A percentile compares a stretch with the other conserved stretches of the same genome.
Conservation (phyloP, 2,797 vertebrate genomes). For the Paedocypris micromegethes region DNA sequence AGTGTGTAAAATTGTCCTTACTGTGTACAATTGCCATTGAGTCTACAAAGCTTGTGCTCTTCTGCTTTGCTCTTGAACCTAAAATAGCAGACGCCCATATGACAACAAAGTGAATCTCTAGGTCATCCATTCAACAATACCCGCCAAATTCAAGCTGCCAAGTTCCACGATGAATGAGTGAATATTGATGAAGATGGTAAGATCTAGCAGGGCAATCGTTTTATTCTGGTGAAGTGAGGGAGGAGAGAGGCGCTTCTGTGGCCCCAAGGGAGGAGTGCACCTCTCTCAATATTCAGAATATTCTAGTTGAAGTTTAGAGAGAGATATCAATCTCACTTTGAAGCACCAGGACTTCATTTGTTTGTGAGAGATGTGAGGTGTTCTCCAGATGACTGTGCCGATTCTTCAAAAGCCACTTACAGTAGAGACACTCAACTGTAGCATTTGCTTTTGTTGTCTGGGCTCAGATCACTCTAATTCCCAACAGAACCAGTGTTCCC, state of each 20-base stretch:
- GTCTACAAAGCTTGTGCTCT: slow-evolving; percentile 63
- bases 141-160: slow-evolving; percentile 76
- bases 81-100: slow-evolving; percentile 66
- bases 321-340: slow-evolving; percentile 93
- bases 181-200: slow-evolving; percentile 78
- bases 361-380: slow-evolving; percentile 74
- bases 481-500: slow-evolving; percentile 58
- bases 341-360: slow-evolving; percentile 77
- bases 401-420: slow-evolving; percentile 83
- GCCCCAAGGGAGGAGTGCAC: slow-evolving; percentile 71
- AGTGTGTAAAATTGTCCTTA: slow-evolving; percentile 61
- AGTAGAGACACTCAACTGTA: slow-evolving; percentile 59
- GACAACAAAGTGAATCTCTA: slow-evolving; percentile 57
- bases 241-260: slow-evolving; percentile 55
- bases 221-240: slow-evolving; percentile 54
- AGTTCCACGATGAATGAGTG: slow-evolving; percentile 73
- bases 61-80: slow-evolving; percentile 76
- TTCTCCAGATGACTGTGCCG: slow-evolving; percentile 74
- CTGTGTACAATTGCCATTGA: neutral
- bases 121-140: slow-evolving; percentile 64
- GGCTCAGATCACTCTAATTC: slow-evolving; percentile 50
- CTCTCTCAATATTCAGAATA: slow-evolving; percentile 83
- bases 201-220: slow-evolving; percentile 65
- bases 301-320: slow-evolving; percentile 79
- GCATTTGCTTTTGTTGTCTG: slow-evolving; percentile 57